Base-by-base conservation (phyloP, 2,797 vertebrate species). In the Xyrichtys novacula region DNA sequence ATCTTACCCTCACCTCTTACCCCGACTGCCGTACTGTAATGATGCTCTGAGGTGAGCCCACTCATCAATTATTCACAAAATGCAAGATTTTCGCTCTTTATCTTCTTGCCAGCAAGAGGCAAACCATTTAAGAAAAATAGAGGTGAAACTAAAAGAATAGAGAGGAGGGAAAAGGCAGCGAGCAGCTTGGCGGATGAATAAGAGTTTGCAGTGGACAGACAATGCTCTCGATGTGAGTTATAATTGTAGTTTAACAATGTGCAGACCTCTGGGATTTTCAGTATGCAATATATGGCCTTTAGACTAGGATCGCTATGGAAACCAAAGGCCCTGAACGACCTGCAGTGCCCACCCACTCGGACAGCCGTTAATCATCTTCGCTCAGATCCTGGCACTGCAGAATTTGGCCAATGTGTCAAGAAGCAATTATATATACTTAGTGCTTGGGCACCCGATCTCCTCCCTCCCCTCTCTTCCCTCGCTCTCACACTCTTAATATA, bases 401-500 rank as follows among this genome's bases (percentile, higher is more conserved):
- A 96, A 95, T 93, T 93, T 92, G 92, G 92, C 88, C 93, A 93
- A 95, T 91, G 92, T 95, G 93, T 94, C 91, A 93, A 93, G 93
- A 93, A 94, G 93, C 93, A 95, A 95, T 95, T 95, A 94, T 94
- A 94, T 93, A 92, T 92, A 94, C 92, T 95, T 94, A 94, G 88
- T 90, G 85, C 88, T 88, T 66, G 76, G 82, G 88, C 83, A 91
- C 82, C 85, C 83, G 57, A 90, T 90, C 90, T 82, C 82, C 88
- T 89, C 86, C 86, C 83, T 72, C 81, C 80, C 71, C 58, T 71
- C 66, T 57, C 80, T 73, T 78, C 83, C 75, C 60, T 63, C 65
- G 52, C 80, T 84, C 83, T 87, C 87, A 90, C 84, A 84, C 87
- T 91, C 87, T 93, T 93, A 93, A 93, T 93, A 92, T 93, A 94